Evolutionary conservation across 2,113 vertebrate species (phyloP).

Genomic region (Tretioscincus oriximinensis): DNA sequence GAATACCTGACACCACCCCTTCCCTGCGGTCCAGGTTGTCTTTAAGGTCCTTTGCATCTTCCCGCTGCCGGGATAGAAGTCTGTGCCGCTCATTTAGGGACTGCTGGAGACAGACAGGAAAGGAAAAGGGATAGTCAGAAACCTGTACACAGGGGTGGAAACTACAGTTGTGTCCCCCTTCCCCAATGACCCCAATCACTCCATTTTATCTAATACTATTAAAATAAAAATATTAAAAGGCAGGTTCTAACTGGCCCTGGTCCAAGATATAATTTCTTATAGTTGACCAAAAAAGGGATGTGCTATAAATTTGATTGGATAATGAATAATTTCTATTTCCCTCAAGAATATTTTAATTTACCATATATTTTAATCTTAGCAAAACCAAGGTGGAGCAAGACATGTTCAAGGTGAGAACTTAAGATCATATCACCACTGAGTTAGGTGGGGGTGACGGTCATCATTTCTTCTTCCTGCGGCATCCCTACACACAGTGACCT

Average conservation of each 20-base stretch:
- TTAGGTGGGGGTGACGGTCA: not conserved
- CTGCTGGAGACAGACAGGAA: slow-evolving; percentile 66
- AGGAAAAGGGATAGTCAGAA: slow-evolving; percentile 13
- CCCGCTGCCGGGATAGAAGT: slow-evolving; percentile 86
- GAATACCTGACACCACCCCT: slow-evolving; percentile 80
- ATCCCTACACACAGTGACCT: too few relatives aligned
- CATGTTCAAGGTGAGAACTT: not conserved
- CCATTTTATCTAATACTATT: too few relatives aligned
- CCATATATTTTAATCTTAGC: not conserved
- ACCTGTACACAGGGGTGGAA: slow-evolving; percentile 23
- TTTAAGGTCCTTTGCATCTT: slow-evolving; percentile 92
- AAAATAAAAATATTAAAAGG: too few relatives aligned
- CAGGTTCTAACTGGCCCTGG: not conserved
- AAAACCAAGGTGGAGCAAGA: not conserved
- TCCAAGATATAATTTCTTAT: not conserved
- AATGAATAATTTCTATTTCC: not conserved
- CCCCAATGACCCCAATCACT: too few relatives aligned
- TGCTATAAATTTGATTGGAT: not conserved
- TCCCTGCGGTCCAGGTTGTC: slow-evolving; percentile 91
- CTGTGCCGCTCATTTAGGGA: slow-evolving; percentile 84
- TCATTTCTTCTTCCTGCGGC: not conserved
- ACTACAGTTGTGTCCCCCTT: not conserved
- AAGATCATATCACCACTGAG: too few relatives aligned
- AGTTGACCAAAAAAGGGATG: not conserved
- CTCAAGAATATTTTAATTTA: not conserved